These are phyloP conservation scores for Drosophila multiciliata DNA, from an alignment of 2,888 invertebrate species.

Conservation along the genomic window DNA sequence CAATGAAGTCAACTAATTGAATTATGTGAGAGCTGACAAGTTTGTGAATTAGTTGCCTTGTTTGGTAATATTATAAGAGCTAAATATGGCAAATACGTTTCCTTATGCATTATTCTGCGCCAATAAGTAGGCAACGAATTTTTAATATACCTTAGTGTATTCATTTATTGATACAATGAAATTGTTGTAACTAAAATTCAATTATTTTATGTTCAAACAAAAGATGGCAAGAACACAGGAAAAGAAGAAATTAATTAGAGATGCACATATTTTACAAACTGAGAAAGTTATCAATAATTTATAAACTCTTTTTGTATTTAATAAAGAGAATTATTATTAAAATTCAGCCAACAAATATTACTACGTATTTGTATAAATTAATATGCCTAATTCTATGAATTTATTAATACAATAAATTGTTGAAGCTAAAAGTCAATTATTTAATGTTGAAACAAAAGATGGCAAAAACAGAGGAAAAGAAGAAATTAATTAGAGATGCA, in stretches of 20 bases:
- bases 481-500: not conserved
- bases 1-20: conserved; percentile 66
- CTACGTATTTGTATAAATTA: no score
- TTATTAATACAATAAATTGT: no score
- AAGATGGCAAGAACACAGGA: not conserved
- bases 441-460: no score
- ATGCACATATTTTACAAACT: not conserved
- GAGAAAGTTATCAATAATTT: not conserved
- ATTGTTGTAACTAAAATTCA: conserved; percentile 7
- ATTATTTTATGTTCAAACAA: not conserved
- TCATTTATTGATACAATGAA: conserved; percentile 10
- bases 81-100: conserved; percentile 16
- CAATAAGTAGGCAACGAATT: conserved; percentile 34
- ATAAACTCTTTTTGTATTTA: not conserved
- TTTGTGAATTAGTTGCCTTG: conserved; percentile 7
- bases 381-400: no score
- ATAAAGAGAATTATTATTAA: not conserved
- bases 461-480: not conserved
- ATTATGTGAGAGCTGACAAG: conserved; percentile 44
- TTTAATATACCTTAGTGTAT: conserved; percentile 3
- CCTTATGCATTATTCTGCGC: conserved; percentile 8
- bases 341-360: not conserved
- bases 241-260: not conserved
- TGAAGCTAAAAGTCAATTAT: not conserved
- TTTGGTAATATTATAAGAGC: conserved; percentile 5